Evolutionary conservation across 2,888 invertebrate species (phyloP), one percentile per base, ranked within the genome.

Genomic region (Hermaeophaga mercurialis): DNA sequence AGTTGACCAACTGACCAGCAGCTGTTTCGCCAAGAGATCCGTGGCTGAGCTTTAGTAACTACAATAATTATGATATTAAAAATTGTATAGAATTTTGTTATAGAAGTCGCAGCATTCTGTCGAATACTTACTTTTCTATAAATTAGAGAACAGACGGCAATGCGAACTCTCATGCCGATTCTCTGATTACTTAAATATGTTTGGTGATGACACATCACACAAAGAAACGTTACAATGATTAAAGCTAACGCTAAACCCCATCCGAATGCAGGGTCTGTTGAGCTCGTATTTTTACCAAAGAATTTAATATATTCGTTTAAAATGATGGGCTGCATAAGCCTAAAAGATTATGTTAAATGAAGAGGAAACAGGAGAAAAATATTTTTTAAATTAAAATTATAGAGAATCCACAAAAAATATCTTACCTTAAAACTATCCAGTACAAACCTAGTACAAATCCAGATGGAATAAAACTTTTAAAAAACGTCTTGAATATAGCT

Each of bases 1-100:
- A 76, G 74, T 93, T 93, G 39, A 93, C 86, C 67, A 94, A 85
- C 75, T 91, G 89, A 0, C 92, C 93, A 64, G 89, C 75, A 76
- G 94, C 89, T 0, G 94, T 93, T 70, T 92, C 85, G 0, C 89
- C 88, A 31, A 94, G 75, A 0, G 94, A 87, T 0, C 81, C 80
- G 68, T 83, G 84, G 68, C 86, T 88, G 26, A 90, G 75, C 57
- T 80, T 80, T 36, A 89, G 74, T 1, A 87, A 80, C 82, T 82
- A 62, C 18, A 41, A 17, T 11, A 26, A 26, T 2, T 26, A 8
- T 8, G 2, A 9, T 8, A 26, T 8, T 2, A 9, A 26, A 26
- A 8, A 4, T 9, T 26, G 26, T 8, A 8, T 7, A 26, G 2
- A 26, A 26, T 2, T 4, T 5, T 8, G n/a, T 28, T 28, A 2